Evolutionary conservation across 2,113 vertebrate genomes (phyloP).

Genomic region (Nibea albiflora): DNA sequence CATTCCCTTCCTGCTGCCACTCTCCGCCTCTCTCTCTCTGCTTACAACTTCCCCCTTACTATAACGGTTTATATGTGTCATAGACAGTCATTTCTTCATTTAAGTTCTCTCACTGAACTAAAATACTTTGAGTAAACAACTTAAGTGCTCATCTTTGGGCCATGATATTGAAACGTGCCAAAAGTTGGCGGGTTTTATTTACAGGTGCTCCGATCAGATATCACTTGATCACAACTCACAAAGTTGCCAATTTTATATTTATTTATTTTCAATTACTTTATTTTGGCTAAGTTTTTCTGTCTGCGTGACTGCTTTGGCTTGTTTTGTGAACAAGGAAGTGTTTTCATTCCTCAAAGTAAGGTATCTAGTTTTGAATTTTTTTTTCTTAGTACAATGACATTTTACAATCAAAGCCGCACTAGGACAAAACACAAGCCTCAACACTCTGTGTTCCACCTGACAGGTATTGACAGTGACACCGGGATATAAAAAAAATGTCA

Average conservation of each 20-base stretch:
- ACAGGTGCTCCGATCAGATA: not conserved
- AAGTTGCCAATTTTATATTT: not conserved
- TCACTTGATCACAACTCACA: not conserved
- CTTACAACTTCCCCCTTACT: constrained; percentile 48
- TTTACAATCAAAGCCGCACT: not conserved
- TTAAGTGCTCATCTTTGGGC: not conserved
- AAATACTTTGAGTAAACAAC: not conserved
- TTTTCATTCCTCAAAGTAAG: not conserved
- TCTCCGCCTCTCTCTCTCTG: constrained; percentile 19
- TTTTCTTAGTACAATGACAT: not conserved
- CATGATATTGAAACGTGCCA: not conserved
- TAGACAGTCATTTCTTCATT: constrained; percentile 24
- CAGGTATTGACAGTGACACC: not conserved
- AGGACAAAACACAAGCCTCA: not conserved
- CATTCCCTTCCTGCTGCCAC: constrained; percentile 68
- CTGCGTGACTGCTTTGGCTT: not conserved
- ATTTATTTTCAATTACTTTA: not conserved
- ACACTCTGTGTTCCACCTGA: too few species aligned
- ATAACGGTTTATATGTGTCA: constrained; percentile 16
- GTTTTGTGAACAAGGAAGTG: not conserved
- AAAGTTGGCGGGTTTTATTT: not conserved
- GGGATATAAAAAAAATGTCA: not conserved
- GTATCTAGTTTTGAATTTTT: not conserved
- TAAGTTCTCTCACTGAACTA: not conserved
- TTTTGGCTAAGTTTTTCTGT: not conserved